Percentiles rank a stretch among this genome's conserved stretches.
Conservation (phyloP, 2,113 vertebrate genomes). For the Boulengeromyrus knoepffleri region DNA sequence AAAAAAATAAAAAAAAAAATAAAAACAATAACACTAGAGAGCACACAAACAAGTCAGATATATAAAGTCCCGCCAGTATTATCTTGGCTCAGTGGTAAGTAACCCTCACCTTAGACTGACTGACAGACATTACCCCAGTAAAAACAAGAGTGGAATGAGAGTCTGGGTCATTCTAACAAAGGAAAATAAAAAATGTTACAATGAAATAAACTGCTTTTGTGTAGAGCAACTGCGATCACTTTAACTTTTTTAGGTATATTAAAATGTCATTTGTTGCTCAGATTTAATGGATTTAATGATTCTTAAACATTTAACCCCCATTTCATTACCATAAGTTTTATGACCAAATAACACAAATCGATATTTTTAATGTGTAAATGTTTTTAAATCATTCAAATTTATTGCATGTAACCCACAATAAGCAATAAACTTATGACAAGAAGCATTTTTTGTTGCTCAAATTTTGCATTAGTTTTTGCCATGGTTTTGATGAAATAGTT, state of each 20-base stretch:
- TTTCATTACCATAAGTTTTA: background rate
- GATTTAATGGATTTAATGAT: background rate
- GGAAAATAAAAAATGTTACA: background rate
- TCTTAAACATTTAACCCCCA: background rate
- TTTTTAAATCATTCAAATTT: background rate
- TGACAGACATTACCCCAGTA: background rate
- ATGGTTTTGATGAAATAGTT: background rate
- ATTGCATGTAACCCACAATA: background rate
- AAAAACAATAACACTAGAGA: background rate
- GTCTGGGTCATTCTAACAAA: background rate
- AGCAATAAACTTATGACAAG: background rate
- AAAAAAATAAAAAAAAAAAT: background rate
- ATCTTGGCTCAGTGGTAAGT: background rate
- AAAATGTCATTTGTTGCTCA: background rate
- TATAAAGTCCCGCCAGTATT: background rate
- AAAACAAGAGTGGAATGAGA: background rate
- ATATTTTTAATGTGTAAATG: background rate
- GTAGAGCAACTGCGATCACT: background rate
- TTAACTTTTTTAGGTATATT: background rate
- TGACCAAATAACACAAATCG: background rate
- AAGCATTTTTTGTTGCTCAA: background rate
- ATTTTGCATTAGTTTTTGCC: background rate
- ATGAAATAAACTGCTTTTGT: background rate
- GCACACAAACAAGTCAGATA: background rate
- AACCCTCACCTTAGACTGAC: background rate